phyloP scores from a whole-genome alignment of 2,888 invertebrate genomes.

The Parapristionchus giblindavisi region DNA sequence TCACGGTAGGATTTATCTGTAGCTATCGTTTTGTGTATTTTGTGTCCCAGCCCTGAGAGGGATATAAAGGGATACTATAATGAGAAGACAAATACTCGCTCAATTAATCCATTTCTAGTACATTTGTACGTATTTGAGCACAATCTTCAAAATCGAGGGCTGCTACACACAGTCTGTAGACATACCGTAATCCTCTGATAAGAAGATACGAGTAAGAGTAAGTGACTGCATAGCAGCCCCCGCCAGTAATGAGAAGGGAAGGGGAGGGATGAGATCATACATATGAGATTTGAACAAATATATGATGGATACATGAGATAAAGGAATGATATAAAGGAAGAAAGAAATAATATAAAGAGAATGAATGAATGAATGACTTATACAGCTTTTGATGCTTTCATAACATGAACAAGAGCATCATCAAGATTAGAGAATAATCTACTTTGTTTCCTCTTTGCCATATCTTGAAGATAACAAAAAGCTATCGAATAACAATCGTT shows the following conservation, averaged over 20 bases:
- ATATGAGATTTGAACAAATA: background rate
- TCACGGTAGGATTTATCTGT: too few species aligned
- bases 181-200: background rate
- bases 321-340: constrained; percentile 14
- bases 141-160: constrained; percentile 7
- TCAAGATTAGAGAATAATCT: constrained; percentile 58
- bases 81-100: too few species aligned
- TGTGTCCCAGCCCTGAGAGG: too few species aligned
- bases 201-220: too few species aligned
- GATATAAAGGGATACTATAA: constrained; percentile 5
- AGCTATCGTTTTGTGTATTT: too few species aligned
- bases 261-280: constrained; percentile 23
- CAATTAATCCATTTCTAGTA: too few species aligned
- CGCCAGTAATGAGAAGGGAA: too few species aligned
- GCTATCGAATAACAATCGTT: constrained; percentile 68
- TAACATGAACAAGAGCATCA: constrained; percentile 46
- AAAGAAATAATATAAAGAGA: background rate
- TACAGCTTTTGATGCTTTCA: constrained; percentile 12
- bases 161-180: constrained; percentile 26
- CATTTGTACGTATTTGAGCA: constrained; percentile 35
- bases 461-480: constrained; percentile 68
- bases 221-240: constrained; percentile 38
- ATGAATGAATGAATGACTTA: background rate
- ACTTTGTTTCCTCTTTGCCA: constrained; percentile 66
- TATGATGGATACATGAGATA: background rate